These are phyloP conservation scores for Hemibagrus wyckioides DNA, from an alignment of 2,113 vertebrate genomes.

Conservation along the genomic window DNA sequence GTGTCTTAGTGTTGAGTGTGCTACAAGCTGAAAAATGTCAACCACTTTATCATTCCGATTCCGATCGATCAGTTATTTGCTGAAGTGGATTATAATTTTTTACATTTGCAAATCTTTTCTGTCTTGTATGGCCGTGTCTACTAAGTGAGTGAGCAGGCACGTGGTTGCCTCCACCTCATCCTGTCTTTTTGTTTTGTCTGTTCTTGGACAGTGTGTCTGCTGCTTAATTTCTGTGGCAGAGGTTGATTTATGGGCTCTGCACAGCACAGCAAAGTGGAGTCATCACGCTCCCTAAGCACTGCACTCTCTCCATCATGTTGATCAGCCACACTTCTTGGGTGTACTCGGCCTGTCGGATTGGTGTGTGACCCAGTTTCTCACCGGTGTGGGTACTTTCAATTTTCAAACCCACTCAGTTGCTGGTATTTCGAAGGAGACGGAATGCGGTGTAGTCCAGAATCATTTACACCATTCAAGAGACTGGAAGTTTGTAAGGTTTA, in stretches of 20 bases:
- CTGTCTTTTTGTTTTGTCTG: slow-evolving; percentile 11
- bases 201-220: slow-evolving; percentile 26
- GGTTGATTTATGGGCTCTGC: slow-evolving; percentile 43
- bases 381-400: not conserved
- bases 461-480: not conserved
- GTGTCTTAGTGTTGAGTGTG: not conserved
- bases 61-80: not conserved
- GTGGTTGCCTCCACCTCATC: not conserved
- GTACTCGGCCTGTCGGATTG: slow-evolving; percentile 14
- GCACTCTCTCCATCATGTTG: slow-evolving; percentile 25
- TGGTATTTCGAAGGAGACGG: not conserved
- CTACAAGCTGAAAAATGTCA: not conserved
- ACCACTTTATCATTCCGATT: no score
- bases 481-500: not conserved
- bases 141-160: not conserved
- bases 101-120: not conserved
- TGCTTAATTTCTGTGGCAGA: slow-evolving; percentile 36
- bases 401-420: not conserved
- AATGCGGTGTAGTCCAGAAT: not conserved
- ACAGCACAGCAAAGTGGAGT: slow-evolving; percentile 27
- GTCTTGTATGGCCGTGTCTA: not conserved
- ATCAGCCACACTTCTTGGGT: slow-evolving; percentile 41
- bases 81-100: not conserved
- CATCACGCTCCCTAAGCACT: slow-evolving; percentile 35
- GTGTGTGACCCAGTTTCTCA: slow-evolving; percentile 35